phyloP scores from a whole-genome alignment of 2,888 invertebrate species.

The Monopis laevigella region DNA sequence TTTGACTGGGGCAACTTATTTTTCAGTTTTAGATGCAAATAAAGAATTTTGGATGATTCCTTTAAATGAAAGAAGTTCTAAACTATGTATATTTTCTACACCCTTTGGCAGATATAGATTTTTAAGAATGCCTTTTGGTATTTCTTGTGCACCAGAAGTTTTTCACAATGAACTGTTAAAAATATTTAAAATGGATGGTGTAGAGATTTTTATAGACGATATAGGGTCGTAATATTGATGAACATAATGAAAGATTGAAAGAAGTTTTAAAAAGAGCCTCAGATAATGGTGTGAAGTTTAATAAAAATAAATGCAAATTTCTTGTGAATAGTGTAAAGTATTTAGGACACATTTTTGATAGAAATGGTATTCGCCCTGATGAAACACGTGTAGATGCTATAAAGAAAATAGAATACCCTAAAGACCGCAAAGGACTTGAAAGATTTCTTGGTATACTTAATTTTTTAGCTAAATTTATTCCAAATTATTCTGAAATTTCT shows the following conservation, averaged over 20 bases:
- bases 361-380: too few species aligned
- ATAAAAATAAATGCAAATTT: too few species aligned
- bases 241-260: conserved; percentile 16
- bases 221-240: conserved; percentile 11
- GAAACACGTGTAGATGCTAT: too few species aligned
- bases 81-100: conserved; percentile 10
- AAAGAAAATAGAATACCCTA: too few species aligned
- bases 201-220: conserved; percentile 15
- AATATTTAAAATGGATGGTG: conserved; percentile 16
- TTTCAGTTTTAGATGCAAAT: conserved; percentile 16
- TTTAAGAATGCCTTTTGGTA: conserved; percentile 10
- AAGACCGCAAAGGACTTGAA: too few species aligned
- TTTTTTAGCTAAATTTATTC: conserved; percentile 14
- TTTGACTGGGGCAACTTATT: conserved; percentile 15
- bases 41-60: conserved; percentile 11
- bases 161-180: conserved; percentile 18
- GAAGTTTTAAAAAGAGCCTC: too few species aligned
- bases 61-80: conserved; percentile 9
- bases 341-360: too few species aligned
- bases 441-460: too few species aligned
- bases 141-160: conserved; percentile 12
- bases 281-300: too few species aligned
- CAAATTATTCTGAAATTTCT: conserved; percentile 6
- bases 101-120: conserved; percentile 9
- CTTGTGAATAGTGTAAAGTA: too few species aligned